Evolutionary conservation across 1,140 invertebrate genomes (phyloP).

Genomic region (Stegodyphus dumicola): DNA sequence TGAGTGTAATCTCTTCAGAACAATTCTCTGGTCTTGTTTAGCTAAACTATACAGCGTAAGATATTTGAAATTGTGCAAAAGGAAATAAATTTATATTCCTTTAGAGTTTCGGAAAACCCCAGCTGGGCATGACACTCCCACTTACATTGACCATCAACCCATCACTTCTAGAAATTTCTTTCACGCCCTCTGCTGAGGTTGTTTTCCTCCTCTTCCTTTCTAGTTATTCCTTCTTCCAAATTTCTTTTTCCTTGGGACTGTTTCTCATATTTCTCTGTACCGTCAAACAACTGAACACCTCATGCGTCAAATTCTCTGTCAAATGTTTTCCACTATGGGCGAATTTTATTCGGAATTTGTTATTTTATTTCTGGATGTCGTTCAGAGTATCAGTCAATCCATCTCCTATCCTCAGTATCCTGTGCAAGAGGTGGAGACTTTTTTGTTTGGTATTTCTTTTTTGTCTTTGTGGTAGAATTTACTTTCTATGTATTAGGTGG

Average conservation of each 20-base stretch:
- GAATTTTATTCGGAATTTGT: too few species aligned
- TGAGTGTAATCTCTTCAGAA: too few species aligned
- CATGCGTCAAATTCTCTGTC: conserved; percentile 53
- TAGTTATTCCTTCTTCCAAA: not conserved
- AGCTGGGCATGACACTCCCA: conserved; percentile 41
- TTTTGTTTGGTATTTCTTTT: too few species aligned
- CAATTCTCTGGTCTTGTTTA: too few species aligned
- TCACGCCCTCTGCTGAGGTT: not conserved
- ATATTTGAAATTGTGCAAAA: too few species aligned
- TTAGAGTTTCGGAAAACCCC: conserved; percentile 9
- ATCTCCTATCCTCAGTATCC: too few species aligned
- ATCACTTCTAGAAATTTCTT: conserved; percentile 19
- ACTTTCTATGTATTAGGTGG: too few species aligned
- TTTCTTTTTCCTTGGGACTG: conserved; percentile 9
- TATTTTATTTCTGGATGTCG: too few species aligned
- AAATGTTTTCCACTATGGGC: not conserved
- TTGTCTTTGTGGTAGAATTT: too few species aligned
- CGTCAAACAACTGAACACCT: conserved; percentile 48
- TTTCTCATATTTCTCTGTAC: conserved; percentile 42
- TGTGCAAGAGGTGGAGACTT: too few species aligned
- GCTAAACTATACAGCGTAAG: too few species aligned
- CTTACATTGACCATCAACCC: conserved; percentile 28
- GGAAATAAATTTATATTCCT: not conserved
- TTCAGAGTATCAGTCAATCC: too few species aligned
- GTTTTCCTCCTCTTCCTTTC: conserved; percentile 24